Base-by-base conservation (phyloP, 2,888 invertebrate genomes). In the Campoplex capitator region DNA sequence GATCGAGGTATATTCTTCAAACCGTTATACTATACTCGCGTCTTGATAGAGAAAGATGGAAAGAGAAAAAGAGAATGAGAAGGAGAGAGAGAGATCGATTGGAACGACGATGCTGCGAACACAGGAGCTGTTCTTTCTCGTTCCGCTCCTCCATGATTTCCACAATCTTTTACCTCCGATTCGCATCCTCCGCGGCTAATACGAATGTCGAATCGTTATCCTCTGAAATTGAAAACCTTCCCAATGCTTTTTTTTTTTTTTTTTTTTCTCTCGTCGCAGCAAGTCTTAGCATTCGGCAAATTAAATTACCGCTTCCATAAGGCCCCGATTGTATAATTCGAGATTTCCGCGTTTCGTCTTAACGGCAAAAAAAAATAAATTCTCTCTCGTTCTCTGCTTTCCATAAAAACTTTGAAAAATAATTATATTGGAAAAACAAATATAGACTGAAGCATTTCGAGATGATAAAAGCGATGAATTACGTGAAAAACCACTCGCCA, bases 181-280 rank as follows among this genome's bases (percentile, higher is more conserved):
- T 67, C 16, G 48, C 65, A 23, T 35, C 23, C n/a, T n/a, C 16
- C 77, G 23, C 13, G 23, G 54, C 58, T 67, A 67, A 74, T 74
- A 74, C 67, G 32, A 75, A 82, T 65, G 51, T 75, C 81, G 51
- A 28, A 82, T 82, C 75, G 81, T 74, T 75, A 75, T 56, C 67
- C 75, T 62, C 16, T 16, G 54, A 38, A 82, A 82, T 82, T 82
- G 81, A 68, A 82, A 81, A 81, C 51, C 54, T 23, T 65, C 28
- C 28, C n/a, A 56, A n/a, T 54, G 28, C 38, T 74, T 32, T 45
- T 38, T 35, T 54, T 23, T 23, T 23, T 62, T 1, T 32, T 74
- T 32, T 45, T 38, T 35, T 54, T 23, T 23, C 0, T 62, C 38
- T 32, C n/a, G n/a, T 38, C 16, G 45, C 54, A 18, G 35, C 42